Base-by-base conservation (phyloP, 2,797 vertebrate species). In the Brachyrhaphis roseni region DNA sequence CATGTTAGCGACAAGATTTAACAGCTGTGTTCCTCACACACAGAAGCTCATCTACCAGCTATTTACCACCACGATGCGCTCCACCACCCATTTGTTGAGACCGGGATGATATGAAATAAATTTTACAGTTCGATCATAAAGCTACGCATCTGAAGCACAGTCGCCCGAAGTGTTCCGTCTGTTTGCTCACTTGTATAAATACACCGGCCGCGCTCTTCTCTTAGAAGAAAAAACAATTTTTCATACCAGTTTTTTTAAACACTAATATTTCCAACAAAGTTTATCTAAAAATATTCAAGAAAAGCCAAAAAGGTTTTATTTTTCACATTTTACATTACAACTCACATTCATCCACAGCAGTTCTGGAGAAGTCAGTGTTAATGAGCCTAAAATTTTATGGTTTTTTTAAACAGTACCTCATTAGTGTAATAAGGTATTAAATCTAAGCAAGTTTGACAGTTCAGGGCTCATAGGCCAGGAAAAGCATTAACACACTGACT, bases 401-500 rank as follows among this genome's bases (percentile, higher is more conserved):
- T 64, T 43, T n/a, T 41, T 72, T 53, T 16, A n/a, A 49, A 41
- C 39, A 16, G 41, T 47, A n/a, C 62, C 31, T 49, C 68, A 47
- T 64, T 13, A 64, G 28, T 80, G 46, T 73, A 55, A 75, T 16
- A n/a, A 75, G 36, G 41, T 74, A 80, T 80, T 81, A 83, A 59
- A 80, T 74, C 45, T 49, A 7, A 78, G 47, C 36, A 81, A 70
- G 74, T 77, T 10, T 80, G 34, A 76, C 51, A 75, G 79, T 74
- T 87, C 77, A 78, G 51, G 41, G 53, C 46, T 82, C 82, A 11
- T 66, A 72, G 34, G 83, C 82, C 79, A 82, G 55, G 34, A 80
- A 34, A 79, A 72, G 49, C 73, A 87, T 91, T 90, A 87, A 86
- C 80, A 87, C 76, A 75, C 43, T 45, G 72, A 81, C 86, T 91